Conservation (phyloP, 2,888 invertebrate genomes). For the Drosophila anceps region DNA sequence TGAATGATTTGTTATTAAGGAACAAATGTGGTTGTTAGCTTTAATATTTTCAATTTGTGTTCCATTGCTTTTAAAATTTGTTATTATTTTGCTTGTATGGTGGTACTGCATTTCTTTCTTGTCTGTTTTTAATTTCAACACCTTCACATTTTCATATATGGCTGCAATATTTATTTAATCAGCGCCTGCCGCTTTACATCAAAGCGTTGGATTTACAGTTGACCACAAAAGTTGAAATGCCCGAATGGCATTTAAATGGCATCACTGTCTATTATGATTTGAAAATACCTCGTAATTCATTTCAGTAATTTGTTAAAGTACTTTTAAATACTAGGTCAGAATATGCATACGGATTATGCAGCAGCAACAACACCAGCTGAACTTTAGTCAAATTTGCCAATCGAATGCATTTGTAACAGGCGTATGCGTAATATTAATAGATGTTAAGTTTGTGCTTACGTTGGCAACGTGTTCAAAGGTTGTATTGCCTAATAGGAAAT, state of each 20-base stretch:
- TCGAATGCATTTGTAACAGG: slow-evolving; percentile 53
- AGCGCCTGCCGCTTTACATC: slow-evolving; percentile 30
- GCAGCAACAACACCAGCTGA: slow-evolving; percentile 25
- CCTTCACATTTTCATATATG: slow-evolving; percentile 49
- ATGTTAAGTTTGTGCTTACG: slow-evolving; percentile 42
- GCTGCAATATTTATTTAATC: slow-evolving; percentile 45
- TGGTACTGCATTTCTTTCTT: slow-evolving; percentile 31
- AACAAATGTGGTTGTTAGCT: slow-evolving; percentile 27
- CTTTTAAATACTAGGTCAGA: slow-evolving; percentile 48
- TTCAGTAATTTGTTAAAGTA: slow-evolving; percentile 74
- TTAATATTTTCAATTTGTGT: slow-evolving; percentile 76
- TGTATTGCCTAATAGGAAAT: slow-evolving; percentile 57
- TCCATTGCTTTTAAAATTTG: slow-evolving; percentile 78
- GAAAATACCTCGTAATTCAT: slow-evolving; percentile 48
- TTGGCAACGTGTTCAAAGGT: slow-evolving; percentile 38
- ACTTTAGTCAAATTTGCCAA: slow-evolving; percentile 57
- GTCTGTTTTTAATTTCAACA: slow-evolving; percentile 68
- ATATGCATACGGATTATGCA: slow-evolving; percentile 35
- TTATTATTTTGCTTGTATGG: slow-evolving; percentile 59
- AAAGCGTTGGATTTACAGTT: slow-evolving; percentile 40
- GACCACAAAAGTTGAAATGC: slow-evolving; percentile 23
- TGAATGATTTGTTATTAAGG: slow-evolving; percentile 30
- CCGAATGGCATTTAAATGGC: slow-evolving; percentile 35
- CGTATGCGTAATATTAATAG: slow-evolving; percentile 75
- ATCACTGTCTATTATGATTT: slow-evolving; percentile 39